phyloP scores from a whole-genome alignment of 1,140 invertebrate species.

The Megathymus violae region DNA sequence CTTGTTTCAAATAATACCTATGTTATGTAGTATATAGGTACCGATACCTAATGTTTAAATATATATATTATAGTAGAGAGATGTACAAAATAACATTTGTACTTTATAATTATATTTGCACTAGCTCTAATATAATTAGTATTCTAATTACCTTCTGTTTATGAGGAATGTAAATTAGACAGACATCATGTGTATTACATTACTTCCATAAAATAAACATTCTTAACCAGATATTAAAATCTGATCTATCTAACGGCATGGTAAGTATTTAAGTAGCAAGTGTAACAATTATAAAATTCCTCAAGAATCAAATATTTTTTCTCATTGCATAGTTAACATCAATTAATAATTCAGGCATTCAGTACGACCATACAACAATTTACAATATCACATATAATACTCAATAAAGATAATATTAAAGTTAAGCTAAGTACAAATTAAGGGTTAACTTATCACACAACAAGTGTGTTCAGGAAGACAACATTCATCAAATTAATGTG shows the following conservation, averaged over 20 bases:
- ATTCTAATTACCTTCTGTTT: too few relatives aligned
- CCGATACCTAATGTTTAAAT: conserved; percentile 22
- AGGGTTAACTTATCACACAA: not conserved
- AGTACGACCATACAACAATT: not conserved
- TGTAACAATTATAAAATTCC: too few relatives aligned
- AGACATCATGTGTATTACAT: not conserved
- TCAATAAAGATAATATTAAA: not conserved
- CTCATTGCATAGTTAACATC: too few relatives aligned
- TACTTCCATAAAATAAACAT: too few relatives aligned
- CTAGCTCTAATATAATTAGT: too few relatives aligned
- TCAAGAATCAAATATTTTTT: too few relatives aligned
- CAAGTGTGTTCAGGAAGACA: not conserved
- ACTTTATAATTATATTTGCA: too few relatives aligned
- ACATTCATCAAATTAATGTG: not conserved
- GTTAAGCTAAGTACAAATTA: not conserved
- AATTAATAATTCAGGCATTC: too few relatives aligned
- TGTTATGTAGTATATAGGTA: too few relatives aligned
- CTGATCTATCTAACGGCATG: not conserved
- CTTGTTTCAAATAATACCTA: not conserved
- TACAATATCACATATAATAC: not conserved
- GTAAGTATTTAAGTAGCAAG: not conserved
- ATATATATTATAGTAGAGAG: conserved; percentile 27
- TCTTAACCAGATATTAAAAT: not conserved
- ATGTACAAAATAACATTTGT: too few relatives aligned
- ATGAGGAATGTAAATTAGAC: not conserved